Base-by-base conservation (phyloP, 2,113 vertebrate genomes). In the Alaudala cheleensis region DNA sequence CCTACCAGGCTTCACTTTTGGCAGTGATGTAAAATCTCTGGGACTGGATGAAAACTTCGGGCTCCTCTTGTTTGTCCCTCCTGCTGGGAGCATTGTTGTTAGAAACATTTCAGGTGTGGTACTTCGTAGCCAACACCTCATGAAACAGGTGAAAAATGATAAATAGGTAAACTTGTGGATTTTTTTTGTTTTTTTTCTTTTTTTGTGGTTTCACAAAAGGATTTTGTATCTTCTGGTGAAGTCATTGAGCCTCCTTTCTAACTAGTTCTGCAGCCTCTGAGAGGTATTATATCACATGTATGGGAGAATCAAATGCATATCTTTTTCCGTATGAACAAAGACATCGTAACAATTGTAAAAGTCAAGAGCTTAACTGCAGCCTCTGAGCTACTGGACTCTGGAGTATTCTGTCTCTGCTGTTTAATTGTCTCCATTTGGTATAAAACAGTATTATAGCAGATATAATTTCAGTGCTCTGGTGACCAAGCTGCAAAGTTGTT, bases 31-130 rank as follows among this genome's bases (percentile, higher is more conserved):
- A 11, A 40, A 11, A 39, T 47, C 14, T 40, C 17, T 40, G 24
- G 5, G 5, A 34, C 9, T 12, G 21, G 24, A 12, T 9, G n/a
- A 61, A 53, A 61, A 11, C 9, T 53, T 53, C 12, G 25, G 13
- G 7, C 17, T 54, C 14, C 9, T 40, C n/a, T 29, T 53, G 6
- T 58, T 60, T 25, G 23, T 14, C 49, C 21, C 47, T 34, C 54
- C 19, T 42, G 24, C 39, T 60, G 11, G 0, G 0, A n/a, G 10
- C 10, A 8, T 10, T 39, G 19, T 39, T 58, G 19, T 39, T 58
- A 57, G 22, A 50, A 73, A 45, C 3, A n/a, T 20, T 74, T 61
- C 16, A 74, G 25, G 14, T 26, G 17, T 15, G 29, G 10, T 49
- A 8, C 10, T 23, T 49, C 16, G 21, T 40, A 54, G 29, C 14